phyloP scores from a whole-genome alignment of 2,888 invertebrate species.

The Auanema freiburgensis region DNA sequence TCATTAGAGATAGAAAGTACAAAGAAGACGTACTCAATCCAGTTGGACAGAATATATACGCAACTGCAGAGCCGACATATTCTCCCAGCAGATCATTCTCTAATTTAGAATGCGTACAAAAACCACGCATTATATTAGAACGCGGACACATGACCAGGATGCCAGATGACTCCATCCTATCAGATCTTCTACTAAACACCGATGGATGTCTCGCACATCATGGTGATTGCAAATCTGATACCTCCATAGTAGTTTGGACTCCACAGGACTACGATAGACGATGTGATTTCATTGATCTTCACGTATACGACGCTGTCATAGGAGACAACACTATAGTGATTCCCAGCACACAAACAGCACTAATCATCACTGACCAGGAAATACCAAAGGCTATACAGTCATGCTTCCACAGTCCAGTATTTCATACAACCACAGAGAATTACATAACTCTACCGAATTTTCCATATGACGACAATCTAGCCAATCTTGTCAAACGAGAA shows the following conservation, averaged over 20 bases:
- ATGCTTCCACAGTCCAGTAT: too few relatives aligned
- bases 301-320: not conserved
- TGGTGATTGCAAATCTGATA: not conserved
- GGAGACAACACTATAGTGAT: not conserved
- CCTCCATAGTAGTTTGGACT: not conserved
- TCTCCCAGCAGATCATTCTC: not conserved
- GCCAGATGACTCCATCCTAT: constrained; percentile 1
- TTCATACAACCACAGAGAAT: too few relatives aligned
- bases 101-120: not conserved
- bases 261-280: not conserved
- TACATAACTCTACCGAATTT: too few relatives aligned
- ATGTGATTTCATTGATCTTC: not conserved
- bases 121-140: not conserved
- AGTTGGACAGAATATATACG: not conserved
- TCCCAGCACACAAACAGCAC: not conserved
- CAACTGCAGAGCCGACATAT: not conserved
- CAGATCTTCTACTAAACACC: not conserved
- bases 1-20: not conserved
- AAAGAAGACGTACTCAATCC: not conserved
- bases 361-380: not conserved
- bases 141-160: not conserved
- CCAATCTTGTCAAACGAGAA: too few relatives aligned
- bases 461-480: too few relatives aligned
- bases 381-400: too few relatives aligned
- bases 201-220: not conserved